Evolutionary conservation across 2,113 vertebrate genomes (phyloP), one percentile per base, ranked within the genome.

Genomic region (Enhydra lutris): DNA sequence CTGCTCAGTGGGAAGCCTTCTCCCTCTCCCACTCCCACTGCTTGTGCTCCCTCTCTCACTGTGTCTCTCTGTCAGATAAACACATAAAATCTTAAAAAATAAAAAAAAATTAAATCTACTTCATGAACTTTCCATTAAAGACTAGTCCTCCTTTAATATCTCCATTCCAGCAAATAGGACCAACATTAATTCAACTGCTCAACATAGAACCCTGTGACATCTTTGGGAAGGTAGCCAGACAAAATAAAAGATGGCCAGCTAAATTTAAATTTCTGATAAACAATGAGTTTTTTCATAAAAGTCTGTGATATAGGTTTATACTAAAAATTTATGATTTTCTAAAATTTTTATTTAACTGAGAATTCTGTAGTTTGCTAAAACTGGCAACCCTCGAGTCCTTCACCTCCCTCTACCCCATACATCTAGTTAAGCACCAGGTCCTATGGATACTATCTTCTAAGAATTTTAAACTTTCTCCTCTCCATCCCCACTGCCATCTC

Each of bases 281-380:
- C 3, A 34, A 79, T 12, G 7, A 45, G n/a, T 21, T 61, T 91
- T 81, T 55, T 15, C 20, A 4, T 26, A 78, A 83, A 96, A 85
- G 20, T 42, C 24, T 39, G 10, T 10, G 20, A 3, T 74, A 47
- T 71, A 67, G 83, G n/a, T 13, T 96, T n/a, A 61, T 42, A 50
- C 26, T 69, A 7, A 57, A 78, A 81, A 29, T 15, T 23, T 4
- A 34, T 7, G 42, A 15, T 76, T 65, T 36, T 10, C 73, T 91
- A 39, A 94, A 97, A 92, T 87, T 79, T 26, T 87, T 52, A 50
- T 45, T 47, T 88, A 80, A 71, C 10, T 13, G 23, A 82, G 5
- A 5, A 23, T 45, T 18, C 36, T 50, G 0, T 31, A 18, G 42
- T 90, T 69, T 59, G 63, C 23, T 92, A 80, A 78, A 67, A 39